Base-by-base conservation (phyloP, 2,113 vertebrate species). In the Rafetus swinhoei region DNA sequence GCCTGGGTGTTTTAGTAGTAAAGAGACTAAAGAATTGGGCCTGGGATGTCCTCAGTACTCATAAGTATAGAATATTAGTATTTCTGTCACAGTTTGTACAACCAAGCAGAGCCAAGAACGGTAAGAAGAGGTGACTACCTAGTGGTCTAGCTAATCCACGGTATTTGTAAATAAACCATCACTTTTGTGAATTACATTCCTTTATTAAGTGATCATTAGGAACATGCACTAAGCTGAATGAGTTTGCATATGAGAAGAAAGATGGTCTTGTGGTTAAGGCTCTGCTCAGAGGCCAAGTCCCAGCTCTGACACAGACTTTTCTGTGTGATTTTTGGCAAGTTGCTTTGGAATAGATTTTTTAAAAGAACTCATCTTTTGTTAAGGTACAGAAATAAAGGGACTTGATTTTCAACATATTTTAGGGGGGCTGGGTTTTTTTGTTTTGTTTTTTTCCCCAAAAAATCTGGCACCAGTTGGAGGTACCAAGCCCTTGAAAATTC, bases 401-500 rank as follows among this genome's bases (percentile, higher is more conserved):
- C 59, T 25, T 2, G 82, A 55, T 94, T 92, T 96, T 93, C 83
- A 85, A 94, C 77, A 27, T 52, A 88, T 50, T 65, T 94, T 45
- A 45, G 45, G 53, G 4, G 53, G 53, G 14, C 10, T 54, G 53
- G 53, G 45, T 60, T 89, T 85, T 82, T 52, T 83, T 74, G 9
- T 69, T 55, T 86, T 81, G 90, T 96, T 89, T 32, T 83, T 86
- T 69, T 45, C 5, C 45, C 45, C 45, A 5, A 5, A 45, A 88
- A 88, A 92, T 85, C 82, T 95, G 79, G 82, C 92, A 86, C 79
- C 79, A 60, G 7, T 35, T 90, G 12, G 77, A 81, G 29, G 14
- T 93, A 88, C 21, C 6, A 74, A 94, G 60, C 90, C 55, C 91
- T 90, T 91, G 56, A 92, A 96, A 54, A 95, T 95, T 93, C 90